Percentiles rank a stretch among this genome's conserved stretches.
phyloP scores from a whole-genome alignment of 1,140 invertebrate species.

The Polypedilum pembai region DNA sequence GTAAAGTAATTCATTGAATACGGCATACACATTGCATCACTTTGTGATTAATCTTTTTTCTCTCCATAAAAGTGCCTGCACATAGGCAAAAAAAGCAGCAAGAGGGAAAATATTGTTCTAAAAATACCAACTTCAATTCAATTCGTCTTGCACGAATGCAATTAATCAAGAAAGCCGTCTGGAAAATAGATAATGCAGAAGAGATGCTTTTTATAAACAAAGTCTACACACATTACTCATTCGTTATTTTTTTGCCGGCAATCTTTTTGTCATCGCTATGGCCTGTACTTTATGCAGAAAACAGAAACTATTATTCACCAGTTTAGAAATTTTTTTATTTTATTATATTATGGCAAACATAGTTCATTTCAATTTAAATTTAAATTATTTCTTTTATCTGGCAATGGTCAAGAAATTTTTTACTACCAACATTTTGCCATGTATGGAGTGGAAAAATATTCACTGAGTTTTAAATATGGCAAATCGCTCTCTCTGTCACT shows the following conservation, averaged over 20 bases:
- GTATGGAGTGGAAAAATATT: no score
- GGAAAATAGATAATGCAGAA: constrained; percentile 18
- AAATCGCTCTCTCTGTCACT: not conserved
- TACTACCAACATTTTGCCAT: not conserved
- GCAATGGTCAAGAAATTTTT: not conserved
- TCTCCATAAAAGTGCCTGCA: not conserved
- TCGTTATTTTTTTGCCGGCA: not conserved
- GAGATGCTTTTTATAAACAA: not conserved
- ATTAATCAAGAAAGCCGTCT: constrained; percentile 4
- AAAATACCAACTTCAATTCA: not conserved
- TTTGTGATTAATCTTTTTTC: not conserved
- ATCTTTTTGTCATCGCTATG: constrained; percentile 4
- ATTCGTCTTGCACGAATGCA: constrained; percentile 3
- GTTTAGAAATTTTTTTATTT: not conserved
- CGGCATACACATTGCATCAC: not conserved
- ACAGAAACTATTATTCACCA: not conserved
- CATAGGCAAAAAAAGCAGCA: not conserved
- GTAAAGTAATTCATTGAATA: not conserved
- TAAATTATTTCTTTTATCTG: not conserved
- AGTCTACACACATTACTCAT: not conserved
- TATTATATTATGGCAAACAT: not conserved
- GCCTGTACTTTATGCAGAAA: not conserved
- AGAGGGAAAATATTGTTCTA: not conserved
- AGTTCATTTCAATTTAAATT: constrained; percentile 19
- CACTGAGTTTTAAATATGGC: not conserved